Conservation (phyloP, 1,140 invertebrate genomes). For the Cyrtorhinus lividipennis region DNA sequence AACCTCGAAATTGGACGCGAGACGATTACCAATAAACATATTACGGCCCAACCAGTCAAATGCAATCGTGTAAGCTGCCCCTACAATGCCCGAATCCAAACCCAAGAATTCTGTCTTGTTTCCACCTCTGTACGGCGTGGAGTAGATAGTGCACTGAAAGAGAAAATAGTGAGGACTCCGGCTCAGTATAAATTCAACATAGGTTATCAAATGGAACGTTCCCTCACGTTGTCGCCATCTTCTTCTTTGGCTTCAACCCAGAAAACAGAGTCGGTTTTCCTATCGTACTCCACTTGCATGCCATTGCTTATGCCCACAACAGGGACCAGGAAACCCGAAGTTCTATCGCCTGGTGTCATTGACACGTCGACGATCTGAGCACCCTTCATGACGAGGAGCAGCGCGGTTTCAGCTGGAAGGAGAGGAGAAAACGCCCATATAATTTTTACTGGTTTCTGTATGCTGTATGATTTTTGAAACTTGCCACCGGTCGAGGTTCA, state of each 20-base stretch:
- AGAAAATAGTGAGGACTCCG: too few species aligned
- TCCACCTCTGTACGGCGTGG: slow-evolving; percentile 68
- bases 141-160: slow-evolving; percentile 69
- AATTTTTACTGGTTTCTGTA: too few species aligned
- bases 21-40: slow-evolving; percentile 81
- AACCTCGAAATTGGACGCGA: slow-evolving; percentile 84
- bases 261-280: slow-evolving; percentile 62
- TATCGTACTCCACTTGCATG: slow-evolving; percentile 81
- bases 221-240: slow-evolving; percentile 44
- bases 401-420: slow-evolving; percentile 68
- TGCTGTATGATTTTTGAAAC: too few species aligned
- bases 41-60: slow-evolving; percentile 95
- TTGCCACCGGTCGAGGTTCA: too few species aligned
- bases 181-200: too few species aligned
- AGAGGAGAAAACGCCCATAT: too few species aligned
- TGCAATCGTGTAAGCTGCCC: slow-evolving; percentile 78
- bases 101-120: slow-evolving; percentile 74
- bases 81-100: slow-evolving; percentile 65
- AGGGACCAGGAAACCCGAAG: slow-evolving; percentile 65
- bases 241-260: slow-evolving; percentile 64
- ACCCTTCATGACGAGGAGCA: slow-evolving; percentile 80
- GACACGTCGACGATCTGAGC: slow-evolving; percentile 76
- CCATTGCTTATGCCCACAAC: slow-evolving; percentile 84
- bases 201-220: too few species aligned
- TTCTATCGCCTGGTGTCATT: slow-evolving; percentile 53